Base-by-base conservation (phyloP, 2,888 invertebrate species). In the Drosophila atroscutellata region DNA sequence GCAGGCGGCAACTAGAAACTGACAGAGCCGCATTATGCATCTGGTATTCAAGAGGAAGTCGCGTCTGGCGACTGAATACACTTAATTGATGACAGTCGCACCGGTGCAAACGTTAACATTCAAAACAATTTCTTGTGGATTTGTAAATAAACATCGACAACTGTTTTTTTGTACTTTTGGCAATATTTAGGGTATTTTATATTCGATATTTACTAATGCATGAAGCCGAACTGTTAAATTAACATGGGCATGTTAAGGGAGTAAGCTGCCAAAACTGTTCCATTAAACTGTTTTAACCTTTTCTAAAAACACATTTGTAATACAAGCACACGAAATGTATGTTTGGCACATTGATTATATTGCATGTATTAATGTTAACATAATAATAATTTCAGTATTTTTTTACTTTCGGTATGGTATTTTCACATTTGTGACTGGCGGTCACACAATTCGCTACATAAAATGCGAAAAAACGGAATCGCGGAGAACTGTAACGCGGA, bases 401-500 rank as follows among this genome's bases (percentile, higher is more conserved):
- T 62, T 57, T 42, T 49, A 13, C 9, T 3, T 18, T 24, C 7
- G 24, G 15, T 71, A 36, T 37, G 58, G 77, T 65, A 67, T 75
- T 72, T 72, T 42, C 9, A 4, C 15, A 26, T 49, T 49, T 37
- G 7, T 26, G 24, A 11, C n/a, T 36, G 18, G 9, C 55, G 68
- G 76, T 78, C 80, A 67, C 80, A 77, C 69, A 51, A 55, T 52
- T 67, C 75, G 52, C 76, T 65, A 59, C 69, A 78, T 77, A 77
- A 80, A 76, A 80, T 76, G 80, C 77, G 77, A 78, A 78, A 78
- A 78, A 78, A 76, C 80, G 80, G 78, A 81, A 81, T 80, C 80
- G 81, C 77, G 60, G 77, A 80, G 80, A 76, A 67, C 69, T 74
- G 70, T 81, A 80, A 81, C 80, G 80, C 80, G 80, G 80, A 80